Base-by-base conservation (phyloP, 2,113 vertebrate species). In the Cariama cristata region DNA sequence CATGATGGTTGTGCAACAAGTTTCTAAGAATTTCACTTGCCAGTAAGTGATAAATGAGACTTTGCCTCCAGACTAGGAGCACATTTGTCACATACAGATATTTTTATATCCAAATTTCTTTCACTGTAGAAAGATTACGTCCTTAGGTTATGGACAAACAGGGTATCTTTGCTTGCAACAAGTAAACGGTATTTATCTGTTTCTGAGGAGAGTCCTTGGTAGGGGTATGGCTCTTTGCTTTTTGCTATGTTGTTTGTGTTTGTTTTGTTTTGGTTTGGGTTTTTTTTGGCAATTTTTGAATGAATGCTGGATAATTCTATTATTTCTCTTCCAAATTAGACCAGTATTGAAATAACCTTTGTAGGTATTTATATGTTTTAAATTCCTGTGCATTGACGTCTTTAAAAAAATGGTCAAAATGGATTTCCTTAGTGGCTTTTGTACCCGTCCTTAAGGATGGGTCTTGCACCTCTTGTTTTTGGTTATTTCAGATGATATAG, bases 1-100 rank as follows among this genome's bases (percentile, higher is more conserved):
- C 0, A 1, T 33, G 60, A 30, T 67, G 47, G 27, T 4, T 0
- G 0, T 53, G 53, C 17, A 60, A n/a, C 9, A 62, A 12, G 8
- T 32, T 79, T 90, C 63, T 50, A 64, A 24, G 32, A 44, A 63
- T 9, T 88, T 9, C 11, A 30, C 19, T 47, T 24, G 22, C 3
- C 14, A 28, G 7, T 28, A 45, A 50, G 33, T 23, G 53, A 30
- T 55, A 79, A 88, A 75, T 26, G 17, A 79, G 40, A 32, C 16
- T 63, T 64, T 58, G 45, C 11, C 38, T 86, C 33, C 49, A 50
- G 67, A n/a, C 10, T 47, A 64, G 73, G 44, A 66, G 23, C 33
- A 33, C 2, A 13, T 42, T 42, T 80, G 21, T 90, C 26, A 52
- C 14, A 10, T 33, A 7, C 12, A 44, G 8, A 18, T 76, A 52